These are phyloP conservation scores for Drosophila jambulina DNA, from an alignment of 1,140 invertebrate genomes.

Conservation along the genomic window DNA sequence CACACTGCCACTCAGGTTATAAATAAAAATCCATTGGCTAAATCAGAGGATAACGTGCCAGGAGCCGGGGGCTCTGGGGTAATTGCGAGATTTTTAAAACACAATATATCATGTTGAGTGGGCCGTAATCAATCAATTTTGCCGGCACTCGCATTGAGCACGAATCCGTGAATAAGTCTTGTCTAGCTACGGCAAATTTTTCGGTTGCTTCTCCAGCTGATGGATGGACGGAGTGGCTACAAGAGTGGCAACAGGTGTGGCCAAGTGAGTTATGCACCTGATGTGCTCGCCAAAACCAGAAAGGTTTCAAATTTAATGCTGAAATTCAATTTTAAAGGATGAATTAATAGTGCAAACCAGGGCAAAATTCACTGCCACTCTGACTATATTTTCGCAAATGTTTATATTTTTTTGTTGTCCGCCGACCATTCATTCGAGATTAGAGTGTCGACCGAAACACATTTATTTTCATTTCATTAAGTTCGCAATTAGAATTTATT, in stretches of 20 bases:
- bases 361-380: constrained; percentile 24
- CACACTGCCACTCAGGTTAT: constrained; percentile 47
- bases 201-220: constrained; percentile 18
- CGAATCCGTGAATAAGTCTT: constrained; percentile 35
- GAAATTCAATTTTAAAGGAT: constrained; percentile 10
- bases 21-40: constrained; percentile 72
- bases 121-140: constrained; percentile 75
- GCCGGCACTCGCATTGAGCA: constrained; percentile 54
- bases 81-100: constrained; percentile 68
- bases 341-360: constrained; percentile 2
- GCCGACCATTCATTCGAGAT: constrained; percentile 51
- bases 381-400: constrained; percentile 23
- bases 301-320: constrained; percentile 1
- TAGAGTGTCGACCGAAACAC: constrained; percentile 40
- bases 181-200: constrained; percentile 23
- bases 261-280: background rate
- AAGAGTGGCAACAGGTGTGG: constrained; percentile 40
- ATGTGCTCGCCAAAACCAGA: background rate
- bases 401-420: constrained; percentile 8
- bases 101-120: constrained; percentile 70
- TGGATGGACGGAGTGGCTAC: constrained; percentile 38
- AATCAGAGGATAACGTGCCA: constrained; percentile 60
- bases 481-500: constrained; percentile 78
- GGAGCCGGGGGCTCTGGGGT: constrained; percentile 40
- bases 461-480: constrained; percentile 82